Base-by-base conservation (phyloP, 2,113 vertebrate species). In the Phyllopteryx taeniolatus region DNA sequence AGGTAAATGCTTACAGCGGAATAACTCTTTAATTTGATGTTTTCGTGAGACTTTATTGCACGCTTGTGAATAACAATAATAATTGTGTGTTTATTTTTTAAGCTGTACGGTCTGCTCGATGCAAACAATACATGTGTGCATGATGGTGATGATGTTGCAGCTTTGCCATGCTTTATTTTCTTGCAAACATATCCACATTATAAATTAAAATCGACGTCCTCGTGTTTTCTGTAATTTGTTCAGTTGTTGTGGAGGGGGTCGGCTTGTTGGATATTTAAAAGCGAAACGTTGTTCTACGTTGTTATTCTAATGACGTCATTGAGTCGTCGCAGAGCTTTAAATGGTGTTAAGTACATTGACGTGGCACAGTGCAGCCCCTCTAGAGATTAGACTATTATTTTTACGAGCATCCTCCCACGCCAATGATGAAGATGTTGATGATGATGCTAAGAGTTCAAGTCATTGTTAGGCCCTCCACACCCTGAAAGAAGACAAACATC, bases 1-100 rank as follows among this genome's bases (percentile, higher is more conserved):
- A 91, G 91, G 92, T 92, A 83, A 80, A 81, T 20, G 8, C 27
- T 5, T 8, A 2, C n/a, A 20, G 1, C 20, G 27, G 7, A 5
- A 7, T 12, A n/a, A 15, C n/a, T 27, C n/a, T 46, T 47, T 22
- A 46, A 22, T 46, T n/a, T 27, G 13, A 66, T 15, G 43, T 14
- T 22, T 46, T 47, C 39, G 7, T 14, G 19, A 17, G 44, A 22
- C 13, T 46, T 65, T 27, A 61, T 82, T 66, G 51, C 80, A 77
- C 66, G 63, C 70, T 77, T 57, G 17, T 53, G 57, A 67, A 80
- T 87, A 87, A 87, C 87, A 85, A 42, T 35, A 61, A 27, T 27
- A 27, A 27, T 27, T 27, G 27, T 27, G 27, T 19, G 5, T 57
- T 56, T 61, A 12, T 35, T 35, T 17, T 61, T 14, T 9, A 43